Evolutionary conservation across 2,888 invertebrate species (phyloP), one percentile per base, ranked within the genome.

Genomic region (Polydrusus tereticollis): DNA sequence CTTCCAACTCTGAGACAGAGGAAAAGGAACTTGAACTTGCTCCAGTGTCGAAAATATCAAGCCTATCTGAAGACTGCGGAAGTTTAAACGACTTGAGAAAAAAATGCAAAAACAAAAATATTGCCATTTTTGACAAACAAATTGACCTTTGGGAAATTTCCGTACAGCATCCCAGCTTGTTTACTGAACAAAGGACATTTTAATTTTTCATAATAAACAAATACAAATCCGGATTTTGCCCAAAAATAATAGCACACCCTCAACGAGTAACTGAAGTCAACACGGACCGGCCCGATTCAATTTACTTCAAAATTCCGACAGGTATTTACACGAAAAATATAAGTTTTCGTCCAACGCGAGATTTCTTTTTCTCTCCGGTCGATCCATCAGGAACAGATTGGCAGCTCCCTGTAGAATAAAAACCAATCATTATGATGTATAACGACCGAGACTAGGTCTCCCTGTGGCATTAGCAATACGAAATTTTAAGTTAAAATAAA

Each of bases 401-500:
- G 74, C 69, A 70, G 72, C 57, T 70, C 76, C 71, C 70, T 14
- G 29, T 41, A 71, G 76, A 73, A 64, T 58, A 65, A 64, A 66
- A 74, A 69, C 76, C 76, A 76, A 76, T 76, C 74, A 74, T 69
- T 74, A 73, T 74, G 74, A 76, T 76, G 76, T 72, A 73, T 74
- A 76, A 73, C 72, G 70, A 70, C 62, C 66, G 50, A 59, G 43
- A 63, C 63, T 45, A 67, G n/a, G 57, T 52, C 36, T 72, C 67
- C 72, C 72, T 2, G 36, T 41, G 72, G 66, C 57, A 29, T 57
- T 10, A 14, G 8, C 12, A 33, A 50, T 66, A 62, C 55, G 72
- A 62, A 62, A 57, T 62, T 72, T 72, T 60, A n/a, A 71, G 55
- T 26, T 33, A 52, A 65, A 60, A 66, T 71, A 71, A 70, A 70